phyloP scores from a whole-genome alignment of 35 echinoderm and acorn worm genomes.

The Ophioderma brevispina region DNA sequence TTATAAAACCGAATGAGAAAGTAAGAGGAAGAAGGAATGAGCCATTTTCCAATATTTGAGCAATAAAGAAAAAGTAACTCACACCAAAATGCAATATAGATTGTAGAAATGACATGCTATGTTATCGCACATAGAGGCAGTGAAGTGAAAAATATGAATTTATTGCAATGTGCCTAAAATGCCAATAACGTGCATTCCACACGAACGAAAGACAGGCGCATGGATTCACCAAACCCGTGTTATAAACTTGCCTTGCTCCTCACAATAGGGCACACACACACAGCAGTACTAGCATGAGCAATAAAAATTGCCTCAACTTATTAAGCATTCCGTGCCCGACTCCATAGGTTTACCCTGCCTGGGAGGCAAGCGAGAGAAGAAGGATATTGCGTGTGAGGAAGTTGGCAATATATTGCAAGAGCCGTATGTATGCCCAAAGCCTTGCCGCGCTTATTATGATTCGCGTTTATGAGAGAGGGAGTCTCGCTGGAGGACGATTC shows the following conservation, averaged over 20 bases:
- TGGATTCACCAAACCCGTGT: background rate
- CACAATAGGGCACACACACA: background rate
- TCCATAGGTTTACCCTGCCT: conserved; percentile 11
- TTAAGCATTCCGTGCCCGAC: background rate
- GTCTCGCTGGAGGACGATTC: background rate
- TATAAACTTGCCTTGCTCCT: background rate
- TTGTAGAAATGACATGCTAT: background rate
- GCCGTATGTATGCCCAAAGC: conserved; percentile 8
- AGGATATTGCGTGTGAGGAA: conserved; percentile 6
- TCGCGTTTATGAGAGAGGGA: background rate
- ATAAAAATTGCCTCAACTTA: conserved; percentile 10
- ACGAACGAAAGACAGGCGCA: background rate
- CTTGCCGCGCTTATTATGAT: background rate
- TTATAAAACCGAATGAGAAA: no score
- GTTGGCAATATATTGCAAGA: conserved; percentile 5
- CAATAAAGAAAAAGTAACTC: background rate
- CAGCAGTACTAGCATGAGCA: background rate
- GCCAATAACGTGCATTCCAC: background rate
- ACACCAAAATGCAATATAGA: background rate
- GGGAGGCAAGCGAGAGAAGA: background rate
- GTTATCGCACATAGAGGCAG: background rate
- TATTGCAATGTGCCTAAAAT: background rate
- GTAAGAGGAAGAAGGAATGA: background rate
- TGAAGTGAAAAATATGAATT: conserved; percentile 6
- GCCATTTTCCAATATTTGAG: background rate